Percentiles rank a stretch among this genome's conserved stretches.
Conservation (phyloP, 2,797 vertebrate species). For the Gobionotothen gibberifrons region DNA sequence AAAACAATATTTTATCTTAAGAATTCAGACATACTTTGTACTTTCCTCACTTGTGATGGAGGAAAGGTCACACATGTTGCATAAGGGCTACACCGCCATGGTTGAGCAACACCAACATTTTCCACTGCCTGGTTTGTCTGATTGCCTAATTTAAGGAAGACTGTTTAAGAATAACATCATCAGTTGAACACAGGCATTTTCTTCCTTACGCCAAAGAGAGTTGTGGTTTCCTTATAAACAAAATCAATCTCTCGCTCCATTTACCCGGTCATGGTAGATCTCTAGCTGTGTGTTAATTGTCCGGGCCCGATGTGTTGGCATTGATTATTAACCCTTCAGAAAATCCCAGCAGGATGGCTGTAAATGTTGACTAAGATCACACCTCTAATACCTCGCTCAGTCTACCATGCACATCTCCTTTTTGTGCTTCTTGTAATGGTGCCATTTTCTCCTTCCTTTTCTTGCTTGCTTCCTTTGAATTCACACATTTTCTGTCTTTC, state of each 20-base stretch:
- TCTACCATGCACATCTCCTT: conserved; percentile 4
- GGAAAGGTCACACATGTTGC: neutral
- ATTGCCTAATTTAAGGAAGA: conserved; percentile 29
- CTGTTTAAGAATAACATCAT: conserved; percentile 38
- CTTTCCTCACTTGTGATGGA: conserved; percentile 14
- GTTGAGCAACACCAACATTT: neutral
- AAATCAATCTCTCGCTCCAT: conserved; percentile 58
- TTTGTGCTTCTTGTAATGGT: neutral
- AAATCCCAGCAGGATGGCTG: conserved; percentile 41
- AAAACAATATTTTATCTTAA: no score
- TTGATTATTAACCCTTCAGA: conserved; percentile 63
- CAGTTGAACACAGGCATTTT: conserved; percentile 16
- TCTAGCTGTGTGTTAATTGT: conserved; percentile 66
- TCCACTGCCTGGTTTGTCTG: neutral
- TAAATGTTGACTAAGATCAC: conserved; percentile 43
- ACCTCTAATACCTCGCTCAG: conserved; percentile 26
- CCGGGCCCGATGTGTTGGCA: conserved; percentile 35
- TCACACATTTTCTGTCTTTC: neutral
- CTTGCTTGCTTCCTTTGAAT: neutral
- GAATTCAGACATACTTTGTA: neutral
- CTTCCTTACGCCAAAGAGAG: conserved; percentile 13
- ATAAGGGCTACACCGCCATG: neutral
- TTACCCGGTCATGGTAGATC: conserved; percentile 50
- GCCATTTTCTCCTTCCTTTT: neutral
- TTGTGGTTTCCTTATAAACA: conserved; percentile 36